Evolutionary conservation across 2,113 vertebrate species (phyloP).

Genomic region (Etia nguti): DNA sequence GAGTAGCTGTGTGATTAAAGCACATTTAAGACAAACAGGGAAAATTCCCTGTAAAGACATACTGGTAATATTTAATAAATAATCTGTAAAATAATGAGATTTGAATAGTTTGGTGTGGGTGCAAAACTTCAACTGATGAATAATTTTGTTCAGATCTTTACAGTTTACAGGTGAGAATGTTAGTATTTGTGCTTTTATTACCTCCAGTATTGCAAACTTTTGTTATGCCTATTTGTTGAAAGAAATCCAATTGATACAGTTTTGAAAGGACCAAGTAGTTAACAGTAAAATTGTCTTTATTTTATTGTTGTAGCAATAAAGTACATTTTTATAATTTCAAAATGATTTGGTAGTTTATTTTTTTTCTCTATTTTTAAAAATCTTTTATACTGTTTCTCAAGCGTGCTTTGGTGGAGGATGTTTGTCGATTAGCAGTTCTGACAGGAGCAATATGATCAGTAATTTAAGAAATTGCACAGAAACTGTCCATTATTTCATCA

Average conservation of each 20-base stretch:
- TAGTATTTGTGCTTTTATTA: background rate
- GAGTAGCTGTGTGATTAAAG: background rate
- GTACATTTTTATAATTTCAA: background rate
- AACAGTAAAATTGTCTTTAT: background rate
- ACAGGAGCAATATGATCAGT: background rate
- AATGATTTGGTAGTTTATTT: background rate
- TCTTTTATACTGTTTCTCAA: background rate
- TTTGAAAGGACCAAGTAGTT: background rate
- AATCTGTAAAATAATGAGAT: background rate
- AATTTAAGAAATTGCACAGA: background rate
- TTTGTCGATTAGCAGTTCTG: background rate
- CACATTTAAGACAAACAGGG: background rate
- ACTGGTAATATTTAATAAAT: background rate
- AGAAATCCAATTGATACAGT: background rate
- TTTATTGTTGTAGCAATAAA: background rate
- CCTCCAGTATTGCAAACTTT: too few relatives aligned
- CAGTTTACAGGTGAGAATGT: background rate
- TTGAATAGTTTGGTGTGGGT: background rate
- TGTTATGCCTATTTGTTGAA: background rate
- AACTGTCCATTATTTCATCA: background rate
- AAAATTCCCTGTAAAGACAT: background rate
- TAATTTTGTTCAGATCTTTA: background rate
- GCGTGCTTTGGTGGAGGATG: rapidly evolving
- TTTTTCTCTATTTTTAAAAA: background rate
- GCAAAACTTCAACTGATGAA: background rate